phyloP scores from a whole-genome alignment of 2,113 vertebrate species.

The Podarcis raffonei region DNA sequence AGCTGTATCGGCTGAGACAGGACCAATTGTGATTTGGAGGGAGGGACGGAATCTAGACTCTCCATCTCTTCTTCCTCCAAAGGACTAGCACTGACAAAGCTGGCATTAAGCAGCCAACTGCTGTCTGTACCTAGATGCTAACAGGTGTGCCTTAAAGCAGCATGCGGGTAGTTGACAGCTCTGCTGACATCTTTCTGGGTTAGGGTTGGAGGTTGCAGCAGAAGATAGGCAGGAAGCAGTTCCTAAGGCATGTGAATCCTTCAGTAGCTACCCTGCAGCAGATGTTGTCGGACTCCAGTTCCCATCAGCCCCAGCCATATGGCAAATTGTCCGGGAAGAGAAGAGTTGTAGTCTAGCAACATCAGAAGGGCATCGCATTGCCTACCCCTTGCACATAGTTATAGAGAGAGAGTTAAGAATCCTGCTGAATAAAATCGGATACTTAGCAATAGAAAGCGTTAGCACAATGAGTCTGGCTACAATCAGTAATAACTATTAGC shows the following conservation, averaged over 20 bases:
- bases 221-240: not conserved
- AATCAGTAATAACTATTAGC: not conserved
- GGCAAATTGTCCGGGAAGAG: no score
- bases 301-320: no score
- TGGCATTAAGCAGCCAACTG: not conserved
- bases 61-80: not conserved
- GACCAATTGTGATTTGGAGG: not conserved
- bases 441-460: not conserved
- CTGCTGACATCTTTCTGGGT: not conserved
- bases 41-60: not conserved
- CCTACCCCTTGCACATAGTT: not conserved
- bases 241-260: not conserved
- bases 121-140: not conserved
- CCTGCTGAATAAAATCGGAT: not conserved
- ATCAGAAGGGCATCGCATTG: not conserved
- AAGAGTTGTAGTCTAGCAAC: no score
- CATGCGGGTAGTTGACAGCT: not conserved
- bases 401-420: not conserved
- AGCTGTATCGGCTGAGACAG: not conserved
- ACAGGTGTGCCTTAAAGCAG: no score
- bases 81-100: not conserved
- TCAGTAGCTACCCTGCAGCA: not conserved
- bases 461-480: not conserved
- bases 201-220: not conserved
- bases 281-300: no score